Conservation (phyloP, 2,888 invertebrate genomes). For the Dione vanillae region DNA sequence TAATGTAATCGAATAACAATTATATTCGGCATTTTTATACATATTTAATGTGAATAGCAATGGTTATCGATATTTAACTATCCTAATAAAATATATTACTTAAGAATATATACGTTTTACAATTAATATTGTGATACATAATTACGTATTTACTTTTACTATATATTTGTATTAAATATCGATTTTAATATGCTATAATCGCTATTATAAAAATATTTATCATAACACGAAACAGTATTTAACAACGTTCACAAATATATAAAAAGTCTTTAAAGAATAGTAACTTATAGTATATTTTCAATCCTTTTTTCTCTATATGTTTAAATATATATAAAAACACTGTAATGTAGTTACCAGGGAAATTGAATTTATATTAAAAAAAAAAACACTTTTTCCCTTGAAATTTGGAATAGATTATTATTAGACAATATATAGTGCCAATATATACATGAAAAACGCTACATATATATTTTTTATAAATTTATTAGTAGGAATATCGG, state of each 20-base stretch:
- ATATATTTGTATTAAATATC: constrained; percentile 1
- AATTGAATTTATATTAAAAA: not conserved
- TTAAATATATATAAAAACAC: not conserved
- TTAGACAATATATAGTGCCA: constrained; percentile 52
- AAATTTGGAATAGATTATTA: constrained; percentile 31
- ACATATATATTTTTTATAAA: constrained; percentile 56
- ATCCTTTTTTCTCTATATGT: not conserved
- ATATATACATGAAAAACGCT: constrained; percentile 44
- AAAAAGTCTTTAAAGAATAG: not conserved
- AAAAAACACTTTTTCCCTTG: not conserved
- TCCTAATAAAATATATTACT: constrained; percentile 1
- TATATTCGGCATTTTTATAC: not conserved
- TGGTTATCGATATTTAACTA: not conserved
- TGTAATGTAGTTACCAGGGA: constrained; percentile 2
- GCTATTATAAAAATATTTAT: constrained; percentile 1
- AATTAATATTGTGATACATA: constrained; percentile 22
- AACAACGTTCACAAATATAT: constrained; percentile 20
- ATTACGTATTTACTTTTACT: not conserved
- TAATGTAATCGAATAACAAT: not conserved
- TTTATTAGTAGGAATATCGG: constrained; percentile 58
- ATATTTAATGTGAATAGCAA: constrained; percentile 3
- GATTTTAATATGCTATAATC: constrained; percentile 24
- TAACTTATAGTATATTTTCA: too few relatives aligned
- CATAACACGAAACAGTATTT: constrained; percentile 34
- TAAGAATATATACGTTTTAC: not conserved